phyloP scores from a whole-genome alignment of 2,113 vertebrate genomes.

The Nymphicus hollandicus region DNA sequence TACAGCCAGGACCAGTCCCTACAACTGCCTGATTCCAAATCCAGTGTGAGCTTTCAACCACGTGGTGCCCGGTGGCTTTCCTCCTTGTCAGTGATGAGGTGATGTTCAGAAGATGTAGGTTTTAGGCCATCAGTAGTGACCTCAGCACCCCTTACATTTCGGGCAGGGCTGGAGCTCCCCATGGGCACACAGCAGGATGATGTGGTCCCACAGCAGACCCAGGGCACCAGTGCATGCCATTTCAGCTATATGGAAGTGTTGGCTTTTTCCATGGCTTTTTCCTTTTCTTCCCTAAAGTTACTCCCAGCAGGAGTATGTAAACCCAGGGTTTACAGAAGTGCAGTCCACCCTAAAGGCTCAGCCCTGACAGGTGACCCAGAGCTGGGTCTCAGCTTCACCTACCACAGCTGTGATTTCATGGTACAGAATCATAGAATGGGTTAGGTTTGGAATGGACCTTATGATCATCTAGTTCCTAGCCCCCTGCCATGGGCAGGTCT shows the following conservation, averaged over 20 bases:
- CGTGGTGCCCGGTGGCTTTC: rapidly evolving
- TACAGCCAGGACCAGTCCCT: neutral
- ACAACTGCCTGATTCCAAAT: rapidly evolving
- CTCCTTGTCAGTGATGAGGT: neutral
- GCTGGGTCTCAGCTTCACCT: neutral
- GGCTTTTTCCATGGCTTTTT: neutral
- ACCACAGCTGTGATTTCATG: neutral
- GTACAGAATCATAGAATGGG: neutral
- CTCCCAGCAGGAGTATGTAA: neutral
- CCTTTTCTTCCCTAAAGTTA: neutral
- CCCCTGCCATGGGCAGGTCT: neutral
- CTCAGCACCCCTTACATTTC: neutral
- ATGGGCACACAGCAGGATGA: neutral
- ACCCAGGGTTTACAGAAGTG: neutral
- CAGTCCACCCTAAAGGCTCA: neutral
- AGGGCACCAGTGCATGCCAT: rapidly evolving
- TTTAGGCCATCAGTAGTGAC: neutral
- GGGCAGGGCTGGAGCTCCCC: neutral
- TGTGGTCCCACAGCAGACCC: neutral
- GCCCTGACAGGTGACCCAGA: neutral
- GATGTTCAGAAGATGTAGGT: neutral
- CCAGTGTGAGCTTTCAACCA: rapidly evolving
- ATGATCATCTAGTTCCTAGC: neutral
- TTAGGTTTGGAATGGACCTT: neutral
- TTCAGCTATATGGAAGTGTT: neutral